Evolutionary conservation across 2,888 invertebrate genomes (phyloP), one percentile per base, ranked within the genome.

Genomic region (Folsomia candida): DNA sequence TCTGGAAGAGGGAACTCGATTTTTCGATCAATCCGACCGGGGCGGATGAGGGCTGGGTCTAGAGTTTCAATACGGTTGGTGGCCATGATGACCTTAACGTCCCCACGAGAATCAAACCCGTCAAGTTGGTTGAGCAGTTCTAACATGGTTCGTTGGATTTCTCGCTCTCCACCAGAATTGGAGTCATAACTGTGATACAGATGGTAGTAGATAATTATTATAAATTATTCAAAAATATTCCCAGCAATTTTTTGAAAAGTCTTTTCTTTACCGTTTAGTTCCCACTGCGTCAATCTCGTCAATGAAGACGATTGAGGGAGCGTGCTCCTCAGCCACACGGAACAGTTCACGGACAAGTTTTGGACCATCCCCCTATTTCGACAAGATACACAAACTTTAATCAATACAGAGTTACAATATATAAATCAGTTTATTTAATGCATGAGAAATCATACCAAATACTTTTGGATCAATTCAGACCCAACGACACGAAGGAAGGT

Each of bases 81-180:
- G 0, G 97, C 97, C 97, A 97, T 97, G 51, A 97, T 92, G 20
- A 95, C 94, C 87, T 97, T 97, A 4, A 96, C 96, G 87, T 97
- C 97, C 24, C 96, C 97, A 67, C 95, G 87, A 0, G 96, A 95
- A 85, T 97, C 96, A 85, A 96, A 97, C 70, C 99, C 99, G 85
- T 99, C 99, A 64, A 99, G 86, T 83, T 99, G 99, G 85, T 99
- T 99, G 18, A 99, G 87, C 71, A 99, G 86, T 84, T 99, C 99
- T 84, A 99, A 89, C 99, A 99, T 99, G 71, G 99, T 99, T 83
- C 99, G 89, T 84, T 99, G 99, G 83, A 99, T 99, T 88, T 99
- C 99, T 76, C 98, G 88, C 83, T 99, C 99, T 71, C 99, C 99
- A 51, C 99, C 99, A 66, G 97, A 98, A 84, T 99, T 99, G 0